Base-by-base conservation (phyloP, 2,888 invertebrate genomes). In the Crematogaster levior region DNA sequence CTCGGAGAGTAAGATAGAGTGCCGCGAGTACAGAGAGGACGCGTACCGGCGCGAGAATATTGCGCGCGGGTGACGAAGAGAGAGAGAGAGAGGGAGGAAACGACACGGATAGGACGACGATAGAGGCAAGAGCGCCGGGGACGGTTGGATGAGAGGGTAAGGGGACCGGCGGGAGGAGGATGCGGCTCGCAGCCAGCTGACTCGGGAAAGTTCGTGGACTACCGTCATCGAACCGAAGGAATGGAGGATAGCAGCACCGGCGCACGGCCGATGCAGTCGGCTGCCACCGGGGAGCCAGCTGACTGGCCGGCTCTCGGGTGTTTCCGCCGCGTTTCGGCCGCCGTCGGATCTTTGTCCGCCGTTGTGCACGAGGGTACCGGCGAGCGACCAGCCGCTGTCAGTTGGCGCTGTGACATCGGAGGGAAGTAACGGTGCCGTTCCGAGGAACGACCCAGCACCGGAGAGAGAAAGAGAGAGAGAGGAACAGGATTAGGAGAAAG, bases 331-430 rank as follows among this genome's bases (percentile, higher is more conserved):
- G 0, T 4, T 12, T 92, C 93, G 93, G 85, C 53, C 12, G 21
- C 34, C 43, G 66, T 93, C 93, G 93, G 92, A 93, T 90, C 93
- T 93, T 93, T 93, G 93, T 93, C 91, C 90, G 85, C 73, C 82
- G 84, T 73, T 79, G 88, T 89, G 91, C 92, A 92, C 91, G 92
- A 93, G 92, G 92, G 87, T 89, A 89, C 92, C 93, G 92, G 92
- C 91, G 90, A 91, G 85, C 88, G 82, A 85, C 86, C 87, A 82
- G 83, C 83, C 87, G 89, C 90, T 91, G 91, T 92, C 93, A 93
- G 93, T 93, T 91, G 91, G 91, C 92, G 92, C 92, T 92, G 92
- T 89, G 92, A 92, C 91, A 89, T 85, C 90, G 90, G 85, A 86
- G 89, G 84, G 88, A 88, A 86, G 89, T 85, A 91, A 89, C 88